These are phyloP conservation scores for Acipenser oxyrinchus DNA, from an alignment of 2,797 vertebrate genomes.

Conservation along the genomic window DNA sequence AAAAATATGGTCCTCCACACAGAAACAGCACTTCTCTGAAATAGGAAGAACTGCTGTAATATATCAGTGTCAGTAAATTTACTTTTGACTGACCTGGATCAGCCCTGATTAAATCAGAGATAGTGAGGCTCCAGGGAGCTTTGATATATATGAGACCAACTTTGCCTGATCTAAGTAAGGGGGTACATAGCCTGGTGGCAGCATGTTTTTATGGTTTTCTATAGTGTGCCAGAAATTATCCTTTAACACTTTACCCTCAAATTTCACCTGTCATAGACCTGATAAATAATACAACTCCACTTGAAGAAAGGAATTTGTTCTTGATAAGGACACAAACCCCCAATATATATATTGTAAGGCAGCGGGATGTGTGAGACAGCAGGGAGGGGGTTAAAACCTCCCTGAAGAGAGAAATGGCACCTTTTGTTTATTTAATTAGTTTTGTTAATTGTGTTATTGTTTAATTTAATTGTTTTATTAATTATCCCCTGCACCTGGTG, in stretches of 20 bases:
- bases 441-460: no score
- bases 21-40: conserved; percentile 35
- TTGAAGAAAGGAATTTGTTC: neutral
- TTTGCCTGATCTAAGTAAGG: neutral
- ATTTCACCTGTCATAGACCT: neutral
- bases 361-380: no score
- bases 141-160: conserved; percentile 44
- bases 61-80: conserved; percentile 68
- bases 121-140: conserved; percentile 45
- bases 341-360: no score
- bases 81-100: conserved; percentile 38
- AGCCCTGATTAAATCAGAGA: conserved; percentile 58
- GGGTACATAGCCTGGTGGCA: no score
- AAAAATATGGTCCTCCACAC: conserved; percentile 67
- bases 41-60: conserved; percentile 47
- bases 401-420: no score
- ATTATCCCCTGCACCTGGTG: no score
- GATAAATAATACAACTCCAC: neutral
- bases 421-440: no score
- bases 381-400: no score
- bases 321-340: neutral
- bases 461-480: no score
- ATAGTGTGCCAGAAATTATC: no score
- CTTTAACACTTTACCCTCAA: neutral
- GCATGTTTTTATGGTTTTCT: no score